Base-by-base conservation (phyloP, 2,113 vertebrate genomes). In the Hystrix brachyura region DNA sequence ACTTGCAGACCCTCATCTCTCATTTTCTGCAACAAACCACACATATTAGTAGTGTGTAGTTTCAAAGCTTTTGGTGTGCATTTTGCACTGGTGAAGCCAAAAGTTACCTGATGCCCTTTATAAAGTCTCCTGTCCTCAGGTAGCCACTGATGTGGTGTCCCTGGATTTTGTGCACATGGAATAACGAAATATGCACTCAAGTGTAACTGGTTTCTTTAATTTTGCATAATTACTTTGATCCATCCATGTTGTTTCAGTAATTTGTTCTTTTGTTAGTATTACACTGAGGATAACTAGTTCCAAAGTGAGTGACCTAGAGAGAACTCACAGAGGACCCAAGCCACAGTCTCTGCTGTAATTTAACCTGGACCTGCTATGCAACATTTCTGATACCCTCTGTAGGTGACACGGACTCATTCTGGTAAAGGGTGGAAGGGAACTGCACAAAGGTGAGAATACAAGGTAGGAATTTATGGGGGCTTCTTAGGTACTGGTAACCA, bases 11-110 rank as follows among this genome's bases (percentile, higher is more conserved):
- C 34, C 83, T 3, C 46, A 17, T 93, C 27, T 89, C 3, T 57
- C 51, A 17, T 59, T 84, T 93, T 91, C 51, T 97, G 57, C 48
- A 95, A 34, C 84, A 91, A 72, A 34, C 14, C 38, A 15, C 10
- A 83, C 5, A 13, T 87, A 82, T 21, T 88, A 88, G 17, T 48
- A 87, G 34, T 60, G 15, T 79, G 19, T 46, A 59, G 0, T 32
- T 71, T 78, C 46, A 29, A 82, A 53, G 55, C 43, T 89, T 92
- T 60, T 7, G 21, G 25, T 72, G 59, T 10, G 65, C 0, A 23
- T 76, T 92, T 86, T 78, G 46, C 5, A 78, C 38, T 62, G 62
- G 21, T 62, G 64, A 92, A 92, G 59, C 53, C 32, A 43, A 81
- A 91, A 60, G n/a, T 88, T 93, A 91, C n/a, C 76, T 71, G 29